Conservation (phyloP, 2,888 invertebrate species). For the Callinectes sapidus region DNA sequence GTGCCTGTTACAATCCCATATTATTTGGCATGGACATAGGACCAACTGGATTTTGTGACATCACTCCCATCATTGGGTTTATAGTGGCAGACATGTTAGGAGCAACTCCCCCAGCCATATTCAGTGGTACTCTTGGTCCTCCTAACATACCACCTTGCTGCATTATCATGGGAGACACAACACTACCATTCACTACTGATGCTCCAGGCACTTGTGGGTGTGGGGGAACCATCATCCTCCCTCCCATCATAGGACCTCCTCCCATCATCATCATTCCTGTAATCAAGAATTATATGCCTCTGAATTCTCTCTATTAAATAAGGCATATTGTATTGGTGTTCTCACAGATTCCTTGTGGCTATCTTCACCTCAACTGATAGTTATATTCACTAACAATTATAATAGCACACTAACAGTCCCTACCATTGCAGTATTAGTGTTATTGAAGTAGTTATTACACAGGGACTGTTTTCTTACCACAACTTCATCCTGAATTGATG, state of each 20-base stretch:
- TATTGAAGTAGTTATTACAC: background rate
- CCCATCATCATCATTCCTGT: conserved; percentile 53
- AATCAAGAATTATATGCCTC: background rate
- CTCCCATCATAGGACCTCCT: conserved; percentile 40
- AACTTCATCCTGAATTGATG: no score
- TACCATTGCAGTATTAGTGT: background rate
- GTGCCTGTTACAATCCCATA: conserved; percentile 59
- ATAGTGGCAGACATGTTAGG: conserved; percentile 43
- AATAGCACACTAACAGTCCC: background rate
- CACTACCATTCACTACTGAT: conserved; percentile 51
- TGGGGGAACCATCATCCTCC: conserved; percentile 43
- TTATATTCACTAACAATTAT: background rate
- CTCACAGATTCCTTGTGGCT: background rate
- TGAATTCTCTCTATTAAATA: background rate
- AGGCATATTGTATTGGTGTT: background rate
- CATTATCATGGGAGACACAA: conserved; percentile 39
- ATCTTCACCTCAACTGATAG: background rate
- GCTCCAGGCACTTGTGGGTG: conserved; percentile 40
- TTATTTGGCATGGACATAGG: conserved; percentile 64
- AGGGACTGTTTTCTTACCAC: no score
- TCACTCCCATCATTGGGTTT: conserved; percentile 49
- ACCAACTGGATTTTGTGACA: conserved; percentile 36
- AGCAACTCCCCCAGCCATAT: conserved; percentile 34
- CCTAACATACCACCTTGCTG: conserved; percentile 37
- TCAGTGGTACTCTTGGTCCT: conserved; percentile 38